Evolutionary conservation across 1,140 invertebrate species (phyloP).

Genomic region (Mya arenaria): DNA sequence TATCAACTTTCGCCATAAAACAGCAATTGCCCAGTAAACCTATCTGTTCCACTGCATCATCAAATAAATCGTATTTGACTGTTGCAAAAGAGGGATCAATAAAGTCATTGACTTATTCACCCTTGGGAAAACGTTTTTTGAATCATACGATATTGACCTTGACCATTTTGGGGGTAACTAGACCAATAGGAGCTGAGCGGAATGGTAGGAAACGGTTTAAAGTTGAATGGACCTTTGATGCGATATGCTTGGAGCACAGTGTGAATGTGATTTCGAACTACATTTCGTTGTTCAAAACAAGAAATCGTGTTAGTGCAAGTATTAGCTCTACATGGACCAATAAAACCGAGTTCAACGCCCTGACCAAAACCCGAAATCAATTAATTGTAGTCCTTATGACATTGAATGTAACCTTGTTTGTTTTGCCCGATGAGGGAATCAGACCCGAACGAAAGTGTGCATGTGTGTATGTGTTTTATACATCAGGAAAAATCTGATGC

Average conservation of each 20-base stretch:
- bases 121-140: slow-evolving; percentile 51
- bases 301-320: neutral
- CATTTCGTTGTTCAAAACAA: neutral
- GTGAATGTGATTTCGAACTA: slow-evolving; percentile 26
- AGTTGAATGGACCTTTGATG: slow-evolving; percentile 9
- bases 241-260: slow-evolving; percentile 6
- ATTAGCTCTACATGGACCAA: neutral
- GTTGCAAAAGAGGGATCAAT: slow-evolving; percentile 10
- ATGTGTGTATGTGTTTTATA: no score
- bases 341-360: slow-evolving; percentile 3
- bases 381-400: neutral
- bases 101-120: slow-evolving; percentile 47
- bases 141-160: slow-evolving; percentile 51
- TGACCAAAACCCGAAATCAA: neutral
- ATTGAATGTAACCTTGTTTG: neutral
- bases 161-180: slow-evolving; percentile 48
- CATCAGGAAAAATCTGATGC: no score
- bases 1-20: slow-evolving; percentile 51
- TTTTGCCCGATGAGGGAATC: neutral
- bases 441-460: neutral
- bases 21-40: neutral
- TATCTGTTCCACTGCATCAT: slow-evolving; percentile 33
- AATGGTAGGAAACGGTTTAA: neutral
- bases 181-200: slow-evolving; percentile 36
- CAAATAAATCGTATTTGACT: slow-evolving; percentile 42